Conservation (phyloP, 2,113 vertebrate genomes). For the Barnardius zonarius region DNA sequence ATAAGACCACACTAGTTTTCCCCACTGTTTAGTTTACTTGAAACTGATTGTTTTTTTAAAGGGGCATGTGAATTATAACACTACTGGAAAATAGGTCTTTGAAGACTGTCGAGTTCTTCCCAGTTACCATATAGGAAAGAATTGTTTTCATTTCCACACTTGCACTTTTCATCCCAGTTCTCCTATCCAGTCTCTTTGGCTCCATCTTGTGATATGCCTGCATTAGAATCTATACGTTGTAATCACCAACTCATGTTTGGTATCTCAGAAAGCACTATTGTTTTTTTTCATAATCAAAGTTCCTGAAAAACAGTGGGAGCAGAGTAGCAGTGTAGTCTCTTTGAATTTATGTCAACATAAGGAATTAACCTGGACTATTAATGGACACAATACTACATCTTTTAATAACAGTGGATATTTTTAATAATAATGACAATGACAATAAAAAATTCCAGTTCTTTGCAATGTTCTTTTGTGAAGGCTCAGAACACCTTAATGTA, state of each 20-base stretch:
- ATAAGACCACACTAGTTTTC: not conserved
- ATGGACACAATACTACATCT: not conserved
- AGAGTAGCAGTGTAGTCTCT: not conserved
- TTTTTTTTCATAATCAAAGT: not conserved
- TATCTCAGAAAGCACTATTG: not conserved
- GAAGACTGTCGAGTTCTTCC: not conserved
- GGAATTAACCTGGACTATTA: not conserved
- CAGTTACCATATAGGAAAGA: not conserved
- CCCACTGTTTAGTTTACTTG: not conserved
- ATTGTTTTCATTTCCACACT: not conserved
- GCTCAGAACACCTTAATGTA: not conserved
- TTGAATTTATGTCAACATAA: not conserved
- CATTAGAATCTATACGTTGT: conserved; percentile 6
- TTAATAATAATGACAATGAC: not conserved
- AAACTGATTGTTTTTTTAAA: not conserved
- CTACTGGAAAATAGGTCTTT: not conserved
- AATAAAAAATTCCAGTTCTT: not conserved
- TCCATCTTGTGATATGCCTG: conserved; percentile 60
- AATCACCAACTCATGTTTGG: not conserved
- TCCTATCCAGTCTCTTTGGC: conserved; percentile 61
- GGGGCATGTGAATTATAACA: not conserved
- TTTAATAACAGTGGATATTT: not conserved
- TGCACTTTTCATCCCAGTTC: not conserved
- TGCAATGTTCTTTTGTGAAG: not conserved
- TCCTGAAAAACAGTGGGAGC: not conserved